Evolutionary conservation across 2,797 vertebrate species (phyloP).

Genomic region (Acrossocheilus wenchowensis): DNA sequence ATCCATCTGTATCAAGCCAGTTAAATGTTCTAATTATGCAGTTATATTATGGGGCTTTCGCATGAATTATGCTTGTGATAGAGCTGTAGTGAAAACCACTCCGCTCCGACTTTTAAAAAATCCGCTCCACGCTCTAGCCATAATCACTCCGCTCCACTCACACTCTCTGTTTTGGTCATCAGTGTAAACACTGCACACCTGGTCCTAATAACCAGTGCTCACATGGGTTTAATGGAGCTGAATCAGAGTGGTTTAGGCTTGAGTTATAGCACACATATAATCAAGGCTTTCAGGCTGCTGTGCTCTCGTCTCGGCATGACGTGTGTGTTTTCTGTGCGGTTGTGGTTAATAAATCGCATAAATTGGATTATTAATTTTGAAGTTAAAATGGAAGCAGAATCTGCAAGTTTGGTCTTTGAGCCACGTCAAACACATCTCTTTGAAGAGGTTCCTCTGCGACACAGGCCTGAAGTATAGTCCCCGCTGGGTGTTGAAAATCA

Average conservation of each 20-base stretch:
- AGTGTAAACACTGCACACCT: slow-evolving; percentile 7
- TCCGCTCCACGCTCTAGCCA: no score
- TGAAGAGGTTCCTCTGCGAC: neutral
- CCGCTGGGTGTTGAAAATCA: neutral
- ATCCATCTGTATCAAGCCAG: no score
- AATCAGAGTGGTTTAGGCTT: slow-evolving; percentile 1
- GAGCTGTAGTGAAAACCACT: no score
- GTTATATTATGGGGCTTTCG: no score
- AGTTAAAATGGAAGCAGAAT: slow-evolving; percentile 3
- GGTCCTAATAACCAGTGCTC: neutral
- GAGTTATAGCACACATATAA: slow-evolving; percentile 2
- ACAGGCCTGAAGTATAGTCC: neutral
- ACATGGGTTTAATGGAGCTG: slow-evolving; percentile 11
- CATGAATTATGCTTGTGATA: no score
- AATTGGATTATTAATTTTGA: slow-evolving; percentile 15
- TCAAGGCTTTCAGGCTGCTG: neutral
- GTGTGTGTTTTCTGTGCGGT: neutral
- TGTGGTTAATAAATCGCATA: slow-evolving; percentile 5
- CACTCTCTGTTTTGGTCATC: neutral
- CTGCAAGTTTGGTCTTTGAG: slow-evolving; percentile 7
- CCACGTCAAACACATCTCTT: neutral
- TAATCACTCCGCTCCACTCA: no score
- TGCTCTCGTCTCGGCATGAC: neutral
- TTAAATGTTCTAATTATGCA: no score
- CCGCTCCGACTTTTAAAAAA: no score